Conservation (phyloP, 1,140 invertebrate species). For the Camponotus pennsylvanicus region DNA sequence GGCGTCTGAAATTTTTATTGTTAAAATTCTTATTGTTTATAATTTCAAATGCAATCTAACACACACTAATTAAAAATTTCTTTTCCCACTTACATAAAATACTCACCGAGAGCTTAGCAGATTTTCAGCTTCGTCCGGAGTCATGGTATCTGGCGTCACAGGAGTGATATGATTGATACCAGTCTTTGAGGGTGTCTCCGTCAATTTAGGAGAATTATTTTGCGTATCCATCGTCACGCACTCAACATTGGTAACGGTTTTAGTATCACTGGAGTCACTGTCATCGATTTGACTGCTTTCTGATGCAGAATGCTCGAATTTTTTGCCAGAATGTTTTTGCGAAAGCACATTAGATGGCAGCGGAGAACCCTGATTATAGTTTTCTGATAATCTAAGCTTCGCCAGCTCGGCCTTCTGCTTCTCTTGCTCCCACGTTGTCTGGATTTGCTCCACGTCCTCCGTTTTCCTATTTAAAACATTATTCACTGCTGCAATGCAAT, state of each 20-base stretch:
- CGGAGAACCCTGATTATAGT: slow-evolving; percentile 45
- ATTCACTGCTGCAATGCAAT: slow-evolving; percentile 52
- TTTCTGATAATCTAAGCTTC: slow-evolving; percentile 77
- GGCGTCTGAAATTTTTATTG: not conserved
- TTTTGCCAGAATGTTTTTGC: slow-evolving; percentile 57
- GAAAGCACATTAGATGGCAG: slow-evolving; percentile 5
- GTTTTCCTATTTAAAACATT: slow-evolving; percentile 47
- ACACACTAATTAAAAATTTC: not conserved
- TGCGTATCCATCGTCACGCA: slow-evolving; percentile 59
- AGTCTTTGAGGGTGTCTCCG: slow-evolving; percentile 73
- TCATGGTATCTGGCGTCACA: slow-evolving; percentile 90
- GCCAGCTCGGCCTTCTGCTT: slow-evolving; percentile 83
- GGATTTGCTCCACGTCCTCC: slow-evolving; percentile 72
- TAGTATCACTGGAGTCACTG: slow-evolving; percentile 79
- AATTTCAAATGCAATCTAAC: slow-evolving; percentile 22
- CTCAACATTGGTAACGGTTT: slow-evolving; percentile 78
- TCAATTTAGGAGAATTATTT: not conserved
- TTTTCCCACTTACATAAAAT: not conserved
- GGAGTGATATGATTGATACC: slow-evolving; percentile 70
- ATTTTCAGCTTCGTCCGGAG: slow-evolving; percentile 94
- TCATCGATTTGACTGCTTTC: slow-evolving; percentile 76
- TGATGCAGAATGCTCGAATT: slow-evolving; percentile 52
- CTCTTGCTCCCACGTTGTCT: slow-evolving; percentile 84
- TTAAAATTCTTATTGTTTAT: slow-evolving; percentile 19
- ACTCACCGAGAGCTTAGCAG: slow-evolving; percentile 92